Evolutionary conservation across 2,113 vertebrate species (phyloP), one percentile per base, ranked within the genome.

Genomic region (Heteronetta atricapilla): DNA sequence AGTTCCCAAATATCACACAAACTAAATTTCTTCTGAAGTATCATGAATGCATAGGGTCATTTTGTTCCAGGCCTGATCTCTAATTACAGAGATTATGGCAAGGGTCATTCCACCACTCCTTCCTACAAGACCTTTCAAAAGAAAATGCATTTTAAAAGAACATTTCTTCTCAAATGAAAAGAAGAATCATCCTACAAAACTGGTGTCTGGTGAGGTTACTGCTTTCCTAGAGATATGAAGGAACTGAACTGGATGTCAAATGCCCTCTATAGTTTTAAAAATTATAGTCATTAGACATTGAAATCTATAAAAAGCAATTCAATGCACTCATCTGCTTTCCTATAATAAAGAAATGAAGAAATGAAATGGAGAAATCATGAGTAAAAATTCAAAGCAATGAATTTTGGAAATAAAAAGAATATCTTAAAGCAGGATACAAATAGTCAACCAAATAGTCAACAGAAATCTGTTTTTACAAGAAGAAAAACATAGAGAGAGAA

Each of bases 131-230:
- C 3, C 17, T 52, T 79, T 86, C 56, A 90, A 81, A 93, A 93
- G 22, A 73, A 92, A 77, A 70, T 29, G 19, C 6, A 16, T 86
- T 85, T 86, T 75, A 60, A 88, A 93, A 78, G 28, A 68, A 2
- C 13, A 44, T 88, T 86, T 90, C 16, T 95, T 95, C 52, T 86
- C 15, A 82, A 90, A 91, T 48, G 20, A 84, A 92, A 81, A 88
- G 79, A 86, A 66, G 31, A 86, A 91, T 63, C 18, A 48, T 18
- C 9, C 12, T 59, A 34, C 46, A 89, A 62, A 50, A 3, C 28
- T 75, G 33, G 36, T 70, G 15, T 86, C 60, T 90, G 8, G 11
- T 81, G 73, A 91, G 42, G 34, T 83, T 88, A 38, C 29, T 55
- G 13, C 14, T 88, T 89, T 88, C 52, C 56, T 84, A 68, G 34